Conservation (phyloP, 2,888 invertebrate species). For the Ceramica pisi region DNA sequence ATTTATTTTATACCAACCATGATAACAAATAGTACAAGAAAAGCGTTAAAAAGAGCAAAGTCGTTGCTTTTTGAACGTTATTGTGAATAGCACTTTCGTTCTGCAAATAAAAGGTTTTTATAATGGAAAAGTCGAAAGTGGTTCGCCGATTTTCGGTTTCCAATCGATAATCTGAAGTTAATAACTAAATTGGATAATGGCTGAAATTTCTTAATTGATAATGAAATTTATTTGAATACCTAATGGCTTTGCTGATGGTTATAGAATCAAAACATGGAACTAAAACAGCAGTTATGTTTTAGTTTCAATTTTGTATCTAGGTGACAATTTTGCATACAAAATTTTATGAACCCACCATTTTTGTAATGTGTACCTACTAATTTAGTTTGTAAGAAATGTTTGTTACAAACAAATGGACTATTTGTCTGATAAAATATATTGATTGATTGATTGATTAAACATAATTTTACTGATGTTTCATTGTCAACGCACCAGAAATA, state of each 20-base stretch:
- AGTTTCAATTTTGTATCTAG: no score
- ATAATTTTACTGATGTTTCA: no score
- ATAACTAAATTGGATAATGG: constrained; percentile 57
- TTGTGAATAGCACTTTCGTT: constrained; percentile 83
- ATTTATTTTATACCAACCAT: constrained; percentile 84
- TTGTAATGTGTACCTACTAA: no score
- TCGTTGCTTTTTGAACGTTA: constrained; percentile 71
- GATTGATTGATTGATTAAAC: no score
- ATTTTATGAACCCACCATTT: no score
- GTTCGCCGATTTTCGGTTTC: constrained; percentile 65
- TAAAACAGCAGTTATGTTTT: no score
- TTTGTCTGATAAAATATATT: no score
- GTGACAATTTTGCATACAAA: no score
- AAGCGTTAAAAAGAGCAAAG: constrained; percentile 79
- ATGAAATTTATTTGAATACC: constrained; percentile 7
- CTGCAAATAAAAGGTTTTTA: constrained; percentile 68
- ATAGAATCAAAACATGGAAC: not conserved
- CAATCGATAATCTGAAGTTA: constrained; percentile 64
- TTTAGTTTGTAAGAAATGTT: no score
- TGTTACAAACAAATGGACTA: no score
- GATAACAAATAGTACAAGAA: constrained; percentile 77
- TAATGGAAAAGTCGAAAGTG: constrained; percentile 78
- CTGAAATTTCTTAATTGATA: constrained; percentile 25
- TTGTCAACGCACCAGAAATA: no score
- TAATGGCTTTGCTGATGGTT: not conserved